Evolutionary conservation across 30 jellyfish, hydroid and myxozoan species (phyloP).

Genomic region (Aurelia aurita complex sp. Pacific): DNA sequence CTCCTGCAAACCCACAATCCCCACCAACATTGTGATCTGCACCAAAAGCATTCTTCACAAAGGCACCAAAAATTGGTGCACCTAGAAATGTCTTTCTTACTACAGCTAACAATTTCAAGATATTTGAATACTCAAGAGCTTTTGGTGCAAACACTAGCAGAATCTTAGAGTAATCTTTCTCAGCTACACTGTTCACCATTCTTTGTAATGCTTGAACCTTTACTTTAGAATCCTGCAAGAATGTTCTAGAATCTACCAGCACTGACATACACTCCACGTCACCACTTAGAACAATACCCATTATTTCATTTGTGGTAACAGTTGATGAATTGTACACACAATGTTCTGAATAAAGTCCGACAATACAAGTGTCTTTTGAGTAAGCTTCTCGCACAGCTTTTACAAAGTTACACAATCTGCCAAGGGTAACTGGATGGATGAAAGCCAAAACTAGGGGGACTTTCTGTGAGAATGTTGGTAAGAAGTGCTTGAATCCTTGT

Average conservation of each 20-base stretch:
- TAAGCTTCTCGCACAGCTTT: constrained; percentile 23
- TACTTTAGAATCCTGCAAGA: background rate
- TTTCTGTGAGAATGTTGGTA: background rate
- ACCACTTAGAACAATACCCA: constrained; percentile 50
- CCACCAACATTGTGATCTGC: constrained; percentile 12
- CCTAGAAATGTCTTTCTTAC: background rate
- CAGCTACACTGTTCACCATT: background rate
- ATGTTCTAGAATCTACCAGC: background rate
- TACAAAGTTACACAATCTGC: constrained; percentile 30
- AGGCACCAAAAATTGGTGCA: constrained; percentile 29
- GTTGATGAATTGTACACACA: constrained; percentile 1
- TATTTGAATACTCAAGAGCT: background rate
- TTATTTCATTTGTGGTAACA: constrained; percentile 36
- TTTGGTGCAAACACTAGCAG: constrained; percentile 11
- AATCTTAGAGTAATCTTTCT: background rate
- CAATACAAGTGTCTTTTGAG: constrained; percentile 20
- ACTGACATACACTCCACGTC: constrained; percentile 22
- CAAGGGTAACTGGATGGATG: constrained; percentile 48
- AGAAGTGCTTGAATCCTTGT: constrained; percentile 23
- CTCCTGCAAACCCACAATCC: constrained; percentile 12
- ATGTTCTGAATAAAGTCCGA: constrained; percentile 25
- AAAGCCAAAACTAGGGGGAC: constrained; percentile 21
- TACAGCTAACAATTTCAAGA: background rate
- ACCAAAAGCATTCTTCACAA: constrained; percentile 30
- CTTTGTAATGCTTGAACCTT: background rate